A percentile compares a stretch with the other conserved stretches of the same genome.
phyloP scores from a whole-genome alignment of 2,113 vertebrate species.

The Morone chrysops region DNA sequence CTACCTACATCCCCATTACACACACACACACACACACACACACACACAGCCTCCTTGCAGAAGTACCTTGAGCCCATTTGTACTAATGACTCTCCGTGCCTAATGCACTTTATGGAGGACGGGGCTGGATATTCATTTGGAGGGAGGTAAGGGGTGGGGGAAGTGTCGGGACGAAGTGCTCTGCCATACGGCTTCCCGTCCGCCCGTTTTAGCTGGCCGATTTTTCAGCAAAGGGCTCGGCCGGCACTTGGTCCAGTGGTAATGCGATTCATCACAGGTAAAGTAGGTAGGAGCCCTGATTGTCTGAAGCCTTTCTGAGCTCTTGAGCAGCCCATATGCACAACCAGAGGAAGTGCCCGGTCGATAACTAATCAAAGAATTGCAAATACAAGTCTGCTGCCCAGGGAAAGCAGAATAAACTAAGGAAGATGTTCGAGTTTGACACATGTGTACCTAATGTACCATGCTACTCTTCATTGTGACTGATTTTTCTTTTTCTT shows the following conservation, averaged over 20 bases:
- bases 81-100: slow-evolving; percentile 82
- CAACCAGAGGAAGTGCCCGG: slow-evolving; percentile 35
- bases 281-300: slow-evolving; percentile 72
- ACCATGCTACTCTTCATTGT: slow-evolving; percentile 12
- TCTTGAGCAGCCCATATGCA: slow-evolving; percentile 35
- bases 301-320: slow-evolving; percentile 51
- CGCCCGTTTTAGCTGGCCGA: slow-evolving; percentile 70
- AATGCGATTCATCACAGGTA: slow-evolving; percentile 76
- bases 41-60: slow-evolving; percentile 57
- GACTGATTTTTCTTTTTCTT: slow-evolving; percentile 8
- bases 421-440: slow-evolving; percentile 30
- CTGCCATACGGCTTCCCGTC: slow-evolving; percentile 64
- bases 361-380: slow-evolving; percentile 60
- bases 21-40: slow-evolving; percentile 52
- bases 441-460: background rate
- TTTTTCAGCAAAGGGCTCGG: slow-evolving; percentile 71
- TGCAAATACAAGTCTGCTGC: slow-evolving; percentile 32
- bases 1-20: slow-evolving; percentile 54
- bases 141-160: slow-evolving; percentile 61
- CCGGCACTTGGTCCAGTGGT: slow-evolving; percentile 55
- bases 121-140: slow-evolving; percentile 79
- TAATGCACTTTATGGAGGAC: slow-evolving; percentile 83
- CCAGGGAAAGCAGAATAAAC: background rate
- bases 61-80: slow-evolving; percentile 81
- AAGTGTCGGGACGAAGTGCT: slow-evolving; percentile 69